Base-by-base conservation (phyloP, 2,113 vertebrate species). In the Amblyopsis rosae region DNA sequence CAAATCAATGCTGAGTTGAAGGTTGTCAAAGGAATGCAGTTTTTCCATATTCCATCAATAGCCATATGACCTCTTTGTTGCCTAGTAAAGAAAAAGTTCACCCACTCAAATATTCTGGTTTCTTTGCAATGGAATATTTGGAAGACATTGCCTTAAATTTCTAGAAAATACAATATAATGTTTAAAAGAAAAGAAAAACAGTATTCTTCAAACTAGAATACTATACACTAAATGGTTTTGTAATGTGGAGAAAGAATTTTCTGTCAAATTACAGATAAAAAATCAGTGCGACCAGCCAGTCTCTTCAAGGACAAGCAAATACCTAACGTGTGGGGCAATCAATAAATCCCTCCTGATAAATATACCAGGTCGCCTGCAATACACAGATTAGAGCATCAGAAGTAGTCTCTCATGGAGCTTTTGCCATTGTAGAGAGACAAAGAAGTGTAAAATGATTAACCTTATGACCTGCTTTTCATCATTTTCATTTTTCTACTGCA, bases 261-360 rank as follows among this genome's bases (percentile, higher is more conserved):
- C 26, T 3, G 26, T 26, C 26, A 26, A 26, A 26, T 26, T 26
- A 26, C 26, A 26, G 26, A 26, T 26, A 26, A 26, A 26, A 26
- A 26, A 26, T 26, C 26, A 69, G 72, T 73, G 67, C 74, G 79
- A 85, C 81, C 72, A 77, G 69, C 75, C 76, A 78, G 63, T 55
- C 70, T 70, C 56, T 74, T 84, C 82, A 87, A 88, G 86, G 86
- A 87, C 82, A 72, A 75, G 69, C 54, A 6, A 62, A 6, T 45
- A 76, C 73, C 16, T 81, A 88, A 81, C 70, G 78, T 70, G 32
- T 26, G 53, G 79, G 73, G 75, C 76, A 80, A 59, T 86, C 70
- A 82, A 74, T 87, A 82, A 83, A 80, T 75, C 87, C 72, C 65
- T 58, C 65, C 55, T 81, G 84, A 91, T 92, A 90, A 89, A 90